These are phyloP conservation scores for Rafetus swinhoei DNA, from an alignment of 2,113 vertebrate species.

Conservation along the genomic window DNA sequence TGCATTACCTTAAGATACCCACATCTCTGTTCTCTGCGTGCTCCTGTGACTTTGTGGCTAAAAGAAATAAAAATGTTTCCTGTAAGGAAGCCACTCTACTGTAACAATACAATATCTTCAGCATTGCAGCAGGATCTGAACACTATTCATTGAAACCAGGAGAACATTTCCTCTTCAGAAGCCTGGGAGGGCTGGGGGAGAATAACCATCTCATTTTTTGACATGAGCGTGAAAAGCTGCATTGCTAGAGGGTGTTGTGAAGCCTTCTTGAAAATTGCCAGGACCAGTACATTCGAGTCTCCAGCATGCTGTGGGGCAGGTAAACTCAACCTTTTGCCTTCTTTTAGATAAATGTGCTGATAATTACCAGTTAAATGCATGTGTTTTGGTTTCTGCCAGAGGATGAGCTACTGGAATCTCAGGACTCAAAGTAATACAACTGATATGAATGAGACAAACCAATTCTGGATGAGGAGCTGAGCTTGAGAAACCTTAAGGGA, in stretches of 20 bases:
- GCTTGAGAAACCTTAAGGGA: background rate
- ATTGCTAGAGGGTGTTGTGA: background rate
- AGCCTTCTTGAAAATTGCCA: conserved; percentile 9
- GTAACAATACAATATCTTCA: background rate
- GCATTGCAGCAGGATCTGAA: background rate
- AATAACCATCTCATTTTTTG: background rate
- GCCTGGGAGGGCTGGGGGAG: conserved; percentile 23
- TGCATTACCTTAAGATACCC: background rate
- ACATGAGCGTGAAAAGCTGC: background rate
- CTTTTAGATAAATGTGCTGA: background rate
- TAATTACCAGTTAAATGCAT: background rate
- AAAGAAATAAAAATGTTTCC: background rate
- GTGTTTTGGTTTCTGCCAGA: too few relatives aligned
- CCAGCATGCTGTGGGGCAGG: background rate
- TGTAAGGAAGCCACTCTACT: conserved; percentile 1
- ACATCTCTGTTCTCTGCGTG: conserved; percentile 64
- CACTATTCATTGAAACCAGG: background rate
- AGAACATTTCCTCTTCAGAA: background rate
- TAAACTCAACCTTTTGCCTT: background rate
- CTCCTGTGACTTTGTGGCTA: conserved; percentile 70
- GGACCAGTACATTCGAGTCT: background rate
- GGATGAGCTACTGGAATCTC: conserved; percentile 20
- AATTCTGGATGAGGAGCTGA: conserved; percentile 15
- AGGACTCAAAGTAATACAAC: background rate
- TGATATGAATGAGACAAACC: background rate